Conservation (phyloP, 2,113 vertebrate genomes). For the Neomonachus schauinslandi region DNA sequence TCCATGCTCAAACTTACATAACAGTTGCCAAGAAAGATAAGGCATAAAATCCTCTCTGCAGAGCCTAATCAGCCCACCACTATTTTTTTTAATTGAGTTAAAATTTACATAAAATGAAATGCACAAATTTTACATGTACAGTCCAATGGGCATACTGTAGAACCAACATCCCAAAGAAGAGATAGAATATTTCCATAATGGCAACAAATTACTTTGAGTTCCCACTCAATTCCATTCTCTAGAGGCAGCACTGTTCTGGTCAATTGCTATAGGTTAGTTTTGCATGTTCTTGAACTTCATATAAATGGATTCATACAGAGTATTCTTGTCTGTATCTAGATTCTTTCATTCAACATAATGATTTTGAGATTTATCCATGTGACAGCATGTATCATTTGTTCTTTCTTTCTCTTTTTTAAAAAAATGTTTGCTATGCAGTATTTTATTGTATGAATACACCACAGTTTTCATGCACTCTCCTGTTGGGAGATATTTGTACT, state of each 20-base stretch:
- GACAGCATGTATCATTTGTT: background rate
- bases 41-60: background rate
- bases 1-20: background rate
- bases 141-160: background rate
- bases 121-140: background rate
- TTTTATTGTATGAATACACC: background rate
- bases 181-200: conserved; percentile 1
- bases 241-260: background rate
- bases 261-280: background rate
- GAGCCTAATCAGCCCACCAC: background rate
- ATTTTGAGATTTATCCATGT: background rate
- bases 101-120: background rate
- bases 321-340: background rate
- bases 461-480: background rate
- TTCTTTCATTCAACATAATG: background rate
- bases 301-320: background rate
- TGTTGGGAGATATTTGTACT: background rate
- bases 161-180: background rate
- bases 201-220: background rate
- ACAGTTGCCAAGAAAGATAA: background rate
- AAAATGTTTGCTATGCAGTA: background rate
- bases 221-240: background rate
- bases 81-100: background rate
- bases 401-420: background rate
- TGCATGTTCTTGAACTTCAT: background rate